Evolutionary conservation across 2,113 vertebrate genomes (phyloP), one percentile per base, ranked within the genome.

Genomic region (Gracilinanus agilis): DNA sequence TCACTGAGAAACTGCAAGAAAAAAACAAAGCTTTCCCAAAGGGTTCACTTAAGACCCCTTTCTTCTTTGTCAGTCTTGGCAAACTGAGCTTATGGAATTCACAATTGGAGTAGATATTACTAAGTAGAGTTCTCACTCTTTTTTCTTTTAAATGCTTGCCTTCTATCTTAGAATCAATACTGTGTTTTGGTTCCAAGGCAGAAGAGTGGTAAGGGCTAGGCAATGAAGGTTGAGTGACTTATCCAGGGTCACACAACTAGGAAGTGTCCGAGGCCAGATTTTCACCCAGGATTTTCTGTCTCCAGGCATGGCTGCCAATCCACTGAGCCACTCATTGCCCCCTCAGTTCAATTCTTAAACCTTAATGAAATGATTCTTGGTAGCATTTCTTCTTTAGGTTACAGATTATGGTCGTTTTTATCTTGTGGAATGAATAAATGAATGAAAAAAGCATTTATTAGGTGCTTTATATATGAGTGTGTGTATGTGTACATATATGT

Each of bases 11-110:
- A 40, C 67, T 83, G 92, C 90, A 61, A 44, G 55, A 25, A 61
- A 54, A n/a, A 67, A 56, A 0, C 90, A 92, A 8, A 9, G 53
- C 67, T 88, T 55, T 89, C 27, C 19, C n/a, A 83, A 34, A 88
- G 44, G 83, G 55, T 54, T 0, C 61, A 83, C 92, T 67, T 55
- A 27, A 21, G 88, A 44, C 34, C 24, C 24, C 90, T 9, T 92
- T 94, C 55, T 44, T 90, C 61, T 53, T 90, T 88, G 55, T 29
- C 44, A 11, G 25, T 89, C 88, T 94, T 54, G 29, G 91, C 95
- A 67, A 90, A 27, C 75, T 58, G 56, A 91, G 44, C 4, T 40
- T 53, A 24, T 44, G 61, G 55, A 54, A 95, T 88, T 23, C 27
- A 0, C 90, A 27, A 40, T 89, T 90, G 44, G 55, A 92, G 4